Evolutionary conservation across 2,797 vertebrate genomes (phyloP).

Genomic region (Botia almorhae): DNA sequence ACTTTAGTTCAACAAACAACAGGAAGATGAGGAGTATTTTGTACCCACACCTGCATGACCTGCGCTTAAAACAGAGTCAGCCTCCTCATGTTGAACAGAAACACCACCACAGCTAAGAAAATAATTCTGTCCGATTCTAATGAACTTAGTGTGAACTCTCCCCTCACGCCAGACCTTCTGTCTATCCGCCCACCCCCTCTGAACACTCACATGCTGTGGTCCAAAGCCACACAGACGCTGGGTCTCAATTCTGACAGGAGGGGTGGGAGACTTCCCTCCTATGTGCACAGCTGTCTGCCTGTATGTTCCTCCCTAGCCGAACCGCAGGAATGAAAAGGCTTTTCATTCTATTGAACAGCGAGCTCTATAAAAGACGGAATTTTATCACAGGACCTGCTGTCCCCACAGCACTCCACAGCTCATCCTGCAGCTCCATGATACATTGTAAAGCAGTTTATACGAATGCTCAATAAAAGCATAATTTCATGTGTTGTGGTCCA

Average conservation of each 20-base stretch:
- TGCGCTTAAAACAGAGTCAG: conserved; percentile 40
- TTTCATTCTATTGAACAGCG: conserved; percentile 51
- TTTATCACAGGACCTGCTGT: conserved; percentile 41
- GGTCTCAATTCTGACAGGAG: conserved; percentile 35
- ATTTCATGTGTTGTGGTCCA: conserved; percentile 30
- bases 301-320: conserved; percentile 44
- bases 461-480: conserved; percentile 31
- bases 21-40: conserved; percentile 28
- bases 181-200: conserved; percentile 2
- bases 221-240: conserved; percentile 53
- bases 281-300: conserved; percentile 55
- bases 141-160: conserved; percentile 53
- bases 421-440: conserved; percentile 36
- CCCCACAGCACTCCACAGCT: conserved; percentile 15
- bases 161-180: conserved; percentile 24
- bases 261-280: conserved; percentile 28
- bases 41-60: conserved; percentile 52
- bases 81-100: conserved; percentile 21
- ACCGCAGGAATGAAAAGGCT: conserved; percentile 31
- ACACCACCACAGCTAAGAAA: conserved; percentile 35
- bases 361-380: conserved; percentile 32
- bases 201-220: conserved; percentile 24
- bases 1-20: conserved; percentile 41
- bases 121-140: conserved; percentile 39
- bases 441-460: conserved; percentile 33